Evolutionary conservation across 2,113 vertebrate genomes (phyloP).

Genomic region (Lethenteron reissneri): DNA sequence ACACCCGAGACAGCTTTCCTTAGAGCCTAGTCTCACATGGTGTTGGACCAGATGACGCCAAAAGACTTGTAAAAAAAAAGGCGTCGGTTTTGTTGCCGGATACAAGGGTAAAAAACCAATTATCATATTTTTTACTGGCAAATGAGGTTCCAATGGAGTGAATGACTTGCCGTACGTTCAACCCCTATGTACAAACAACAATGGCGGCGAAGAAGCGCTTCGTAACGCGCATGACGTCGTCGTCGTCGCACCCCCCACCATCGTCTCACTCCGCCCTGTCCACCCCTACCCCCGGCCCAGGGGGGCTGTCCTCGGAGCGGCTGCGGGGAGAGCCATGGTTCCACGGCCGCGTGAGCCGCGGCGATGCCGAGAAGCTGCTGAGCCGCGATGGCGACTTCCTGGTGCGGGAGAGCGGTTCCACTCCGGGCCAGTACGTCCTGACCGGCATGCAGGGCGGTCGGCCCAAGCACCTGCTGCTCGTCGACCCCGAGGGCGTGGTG

Average conservation of each 20-base stretch:
- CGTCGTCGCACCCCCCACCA: conserved; percentile 10
- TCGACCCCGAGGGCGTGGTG: conserved; percentile 94
- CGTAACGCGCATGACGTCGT: too few species aligned
- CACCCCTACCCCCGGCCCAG: conserved; percentile 16
- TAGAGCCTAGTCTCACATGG: too few species aligned
- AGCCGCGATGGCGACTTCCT: conserved; percentile 70
- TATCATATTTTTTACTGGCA: too few species aligned
- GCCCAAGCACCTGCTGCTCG: conserved; percentile 73
- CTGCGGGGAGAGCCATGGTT: conserved; percentile 67
- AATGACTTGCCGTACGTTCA: too few species aligned
- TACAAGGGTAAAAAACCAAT: too few species aligned
- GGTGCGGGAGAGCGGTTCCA: conserved; percentile 79
- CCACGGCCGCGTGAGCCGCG: conserved; percentile 61
- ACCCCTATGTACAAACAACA: too few species aligned
- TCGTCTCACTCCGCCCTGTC: conserved; percentile 5
- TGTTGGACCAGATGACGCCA: too few species aligned
- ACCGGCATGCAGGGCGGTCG: conserved; percentile 75
- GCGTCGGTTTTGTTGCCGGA: too few species aligned
- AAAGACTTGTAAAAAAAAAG: too few species aligned
- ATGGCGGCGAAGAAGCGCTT: too few species aligned
- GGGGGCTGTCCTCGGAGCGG: conserved; percentile 54
- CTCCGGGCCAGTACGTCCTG: conserved; percentile 73
- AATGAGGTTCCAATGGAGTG: too few species aligned
- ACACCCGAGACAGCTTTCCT: too few species aligned
- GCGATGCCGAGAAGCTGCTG: conserved; percentile 59